Percentiles rank a stretch among this genome's conserved stretches.
Evolutionary conservation across 2,888 invertebrate species (phyloP).

Genomic region (Ametastegia equiseti): DNA sequence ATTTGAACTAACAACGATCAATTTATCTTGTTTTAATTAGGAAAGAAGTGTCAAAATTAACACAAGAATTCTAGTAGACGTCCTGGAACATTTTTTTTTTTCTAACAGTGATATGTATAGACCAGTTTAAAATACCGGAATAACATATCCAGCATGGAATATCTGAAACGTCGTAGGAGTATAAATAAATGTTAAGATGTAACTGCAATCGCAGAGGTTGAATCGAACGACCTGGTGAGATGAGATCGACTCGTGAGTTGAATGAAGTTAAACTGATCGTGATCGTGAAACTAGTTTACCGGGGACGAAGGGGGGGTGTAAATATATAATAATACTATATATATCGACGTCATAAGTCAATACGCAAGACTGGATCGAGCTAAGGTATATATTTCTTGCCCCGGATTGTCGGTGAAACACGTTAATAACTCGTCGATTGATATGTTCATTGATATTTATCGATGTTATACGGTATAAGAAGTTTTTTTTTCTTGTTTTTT

Average conservation of each 20-base stretch:
- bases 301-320: too few relatives aligned
- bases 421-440: constrained; percentile 4
- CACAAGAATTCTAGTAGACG: too few relatives aligned
- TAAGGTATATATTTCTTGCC: not conserved
- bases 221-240: not conserved
- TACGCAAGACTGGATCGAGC: not conserved
- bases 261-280: not conserved
- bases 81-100: not conserved
- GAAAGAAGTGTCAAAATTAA: too few relatives aligned
- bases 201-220: not conserved
- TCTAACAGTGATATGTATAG: not conserved
- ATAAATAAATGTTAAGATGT: too few relatives aligned
- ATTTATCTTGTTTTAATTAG: too few relatives aligned
- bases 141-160: not conserved
- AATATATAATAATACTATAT: too few relatives aligned
- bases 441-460: constrained; percentile 1
- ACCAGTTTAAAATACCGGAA: not conserved
- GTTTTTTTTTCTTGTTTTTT: too few relatives aligned
- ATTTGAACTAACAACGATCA: too few relatives aligned
- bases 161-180: not conserved
- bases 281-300: not conserved
- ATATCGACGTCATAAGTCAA: too few relatives aligned
- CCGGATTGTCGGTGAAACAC: not conserved
- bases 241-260: not conserved
- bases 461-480: too few relatives aligned